Evolutionary conservation across 1,140 invertebrate genomes (phyloP), one percentile per base, ranked within the genome.

Genomic region (Papilio machaon): DNA sequence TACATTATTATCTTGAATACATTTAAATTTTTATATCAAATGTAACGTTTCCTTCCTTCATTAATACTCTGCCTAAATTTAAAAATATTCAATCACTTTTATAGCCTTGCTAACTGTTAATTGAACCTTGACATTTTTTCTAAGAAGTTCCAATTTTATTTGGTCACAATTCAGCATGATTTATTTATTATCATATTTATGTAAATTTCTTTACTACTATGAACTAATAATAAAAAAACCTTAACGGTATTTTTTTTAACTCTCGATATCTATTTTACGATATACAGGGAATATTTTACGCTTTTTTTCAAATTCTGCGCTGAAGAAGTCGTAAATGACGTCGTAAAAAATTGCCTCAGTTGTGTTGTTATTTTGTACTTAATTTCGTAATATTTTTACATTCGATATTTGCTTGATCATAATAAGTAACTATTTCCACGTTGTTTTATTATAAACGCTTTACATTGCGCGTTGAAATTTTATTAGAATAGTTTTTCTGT

Each of bases 361-460:
- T 60, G n/a, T 60, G 58, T 2, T 60, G n/a, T 8, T 49, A 49
- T 49, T 49, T 49, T 49, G 47, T 49, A 49, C 13, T 49, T 49
- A 49, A 49, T 6, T n/a, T 15, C 54, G 17, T 19, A n/a, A n/a
- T 58, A 58, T 58, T 60, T 60, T 60, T 9, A 60, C 58, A 60
- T 60, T 58, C 17, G 54, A 4, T 5, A 58, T 58, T 60, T 60
- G 19, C n/a, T 23, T 60, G 7, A n/a, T 60, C 58, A 60, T 23
- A 60, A 23, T 19, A 60, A 9, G 58, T 60, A 19, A 30, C 7
- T 60, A 60, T 19, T 60, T 10, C 23, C n/a, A 19, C 58, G 58
- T 60, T 9, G 58, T 60, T 60, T 60, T 19, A 60, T 60, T n/a
- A 60, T 60, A 60, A 60, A 60, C 58, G n/a, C n/a, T 60, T 60